Conservation (phyloP, 2,113 vertebrate species). For the Stegostoma tigrinum region DNA sequence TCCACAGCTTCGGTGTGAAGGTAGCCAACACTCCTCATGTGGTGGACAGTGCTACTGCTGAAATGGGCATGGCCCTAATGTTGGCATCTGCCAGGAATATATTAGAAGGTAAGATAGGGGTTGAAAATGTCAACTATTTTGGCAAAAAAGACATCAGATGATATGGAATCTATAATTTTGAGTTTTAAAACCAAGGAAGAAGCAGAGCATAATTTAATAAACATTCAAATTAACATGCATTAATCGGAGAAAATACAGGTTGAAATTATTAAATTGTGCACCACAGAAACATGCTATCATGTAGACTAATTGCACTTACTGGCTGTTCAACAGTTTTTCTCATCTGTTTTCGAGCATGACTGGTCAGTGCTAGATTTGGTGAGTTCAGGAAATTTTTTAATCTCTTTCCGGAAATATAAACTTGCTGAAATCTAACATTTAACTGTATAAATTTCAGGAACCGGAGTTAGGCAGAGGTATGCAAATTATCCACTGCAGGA, state of each 20-base stretch:
- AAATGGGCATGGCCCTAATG: constrained; percentile 66
- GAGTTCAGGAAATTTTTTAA: background rate
- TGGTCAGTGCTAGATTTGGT: too few relatives aligned
- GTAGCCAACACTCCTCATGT: constrained; percentile 62
- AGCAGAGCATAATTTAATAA: background rate
- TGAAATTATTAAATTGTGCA: background rate
- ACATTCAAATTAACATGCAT: background rate
- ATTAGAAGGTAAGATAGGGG: constrained; percentile 54
- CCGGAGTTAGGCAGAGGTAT: too few relatives aligned
- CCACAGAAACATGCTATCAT: background rate
- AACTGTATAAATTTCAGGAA: too few relatives aligned
- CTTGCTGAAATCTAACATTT: too few relatives aligned
- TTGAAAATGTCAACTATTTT: background rate
- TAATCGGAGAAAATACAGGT: background rate
- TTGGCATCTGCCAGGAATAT: constrained; percentile 66
- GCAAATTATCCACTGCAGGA: too few relatives aligned
- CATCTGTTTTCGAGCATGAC: too few relatives aligned
- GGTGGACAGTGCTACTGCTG: constrained; percentile 61
- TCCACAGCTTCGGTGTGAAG: constrained; percentile 59
- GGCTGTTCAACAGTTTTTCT: background rate
- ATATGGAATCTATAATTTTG: background rate
- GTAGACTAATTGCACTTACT: background rate
- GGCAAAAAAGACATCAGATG: background rate
- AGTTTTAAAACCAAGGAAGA: background rate
- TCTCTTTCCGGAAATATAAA: background rate